These are phyloP conservation scores for Clarias pachynema DNA, from an alignment of 2,797 vertebrate species.

Conservation along the genomic window DNA sequence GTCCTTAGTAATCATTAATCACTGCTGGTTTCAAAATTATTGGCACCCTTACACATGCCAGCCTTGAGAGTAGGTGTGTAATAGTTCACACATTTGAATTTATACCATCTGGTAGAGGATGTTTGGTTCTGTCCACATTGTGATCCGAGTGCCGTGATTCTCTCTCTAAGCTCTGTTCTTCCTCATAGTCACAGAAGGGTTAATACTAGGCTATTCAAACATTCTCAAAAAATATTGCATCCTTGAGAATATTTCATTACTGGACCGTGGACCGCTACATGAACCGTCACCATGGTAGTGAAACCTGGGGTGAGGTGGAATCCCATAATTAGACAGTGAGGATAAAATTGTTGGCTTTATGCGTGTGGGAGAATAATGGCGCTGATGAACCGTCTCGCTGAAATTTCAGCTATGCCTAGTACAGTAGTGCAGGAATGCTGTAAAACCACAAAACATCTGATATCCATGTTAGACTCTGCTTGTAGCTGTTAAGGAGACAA, in stretches of 20 bases:
- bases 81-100: no score
- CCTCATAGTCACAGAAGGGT: neutral
- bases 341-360: neutral
- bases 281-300: neutral
- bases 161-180: neutral
- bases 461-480: slow-evolving; percentile 20
- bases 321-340: neutral
- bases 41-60: no score
- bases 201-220: neutral
- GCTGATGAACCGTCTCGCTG: neutral
- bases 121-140: no score
- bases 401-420: neutral
- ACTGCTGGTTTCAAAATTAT: no score
- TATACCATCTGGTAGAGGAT: no score
- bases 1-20: no score
- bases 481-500: slow-evolving; percentile 47
- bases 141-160: no score
- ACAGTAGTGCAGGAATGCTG: slow-evolving; percentile 36
- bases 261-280: neutral
- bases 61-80: no score
- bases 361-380: neutral
- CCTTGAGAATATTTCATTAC: neutral
- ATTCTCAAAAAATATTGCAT: neutral
- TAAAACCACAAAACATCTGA: slow-evolving; percentile 39
- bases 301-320: neutral